phyloP scores from a whole-genome alignment of 1,140 invertebrate species.

The Drosophila auraria region DNA sequence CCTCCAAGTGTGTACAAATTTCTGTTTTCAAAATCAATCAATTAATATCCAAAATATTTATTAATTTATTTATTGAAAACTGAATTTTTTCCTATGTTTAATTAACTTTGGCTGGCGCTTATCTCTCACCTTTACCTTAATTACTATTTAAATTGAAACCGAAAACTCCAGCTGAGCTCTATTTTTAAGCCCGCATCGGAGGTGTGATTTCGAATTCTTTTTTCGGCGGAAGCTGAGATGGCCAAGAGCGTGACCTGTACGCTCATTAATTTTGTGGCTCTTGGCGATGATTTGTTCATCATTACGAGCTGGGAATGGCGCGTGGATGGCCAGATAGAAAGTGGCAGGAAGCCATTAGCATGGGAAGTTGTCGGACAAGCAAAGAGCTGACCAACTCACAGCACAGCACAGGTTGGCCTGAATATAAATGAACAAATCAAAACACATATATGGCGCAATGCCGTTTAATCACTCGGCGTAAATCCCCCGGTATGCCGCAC shows the following conservation, averaged over 20 bases:
- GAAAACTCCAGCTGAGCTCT: conserved; percentile 48
- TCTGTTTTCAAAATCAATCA: no score
- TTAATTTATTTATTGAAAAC: background rate
- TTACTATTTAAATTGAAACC: conserved; percentile 57
- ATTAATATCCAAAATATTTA: background rate
- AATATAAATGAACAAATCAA: conserved; percentile 73
- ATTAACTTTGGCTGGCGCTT: conserved; percentile 19
- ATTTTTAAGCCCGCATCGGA: conserved; percentile 54
- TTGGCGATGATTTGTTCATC: conserved; percentile 61
- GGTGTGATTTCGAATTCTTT: conserved; percentile 49
- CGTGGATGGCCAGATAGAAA: conserved; percentile 54
- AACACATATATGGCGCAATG: conserved; percentile 60
- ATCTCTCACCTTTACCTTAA: conserved; percentile 52
- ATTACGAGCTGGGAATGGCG: conserved; percentile 41
- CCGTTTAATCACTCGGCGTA: conserved; percentile 43
- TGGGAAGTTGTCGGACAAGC: conserved; percentile 55
- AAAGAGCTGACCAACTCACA: conserved; percentile 14
- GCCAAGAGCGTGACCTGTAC: conserved; percentile 71
- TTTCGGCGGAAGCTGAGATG: conserved; percentile 59
- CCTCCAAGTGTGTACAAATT: no score
- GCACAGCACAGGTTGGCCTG: conserved; percentile 40
- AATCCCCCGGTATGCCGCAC: conserved; percentile 37
- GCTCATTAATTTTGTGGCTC: conserved; percentile 60
- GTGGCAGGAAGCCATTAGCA: conserved; percentile 60
- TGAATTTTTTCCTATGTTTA: background rate